Evolutionary conservation across 2,113 vertebrate genomes (phyloP).

Genomic region (Hypomesus transpacificus): DNA sequence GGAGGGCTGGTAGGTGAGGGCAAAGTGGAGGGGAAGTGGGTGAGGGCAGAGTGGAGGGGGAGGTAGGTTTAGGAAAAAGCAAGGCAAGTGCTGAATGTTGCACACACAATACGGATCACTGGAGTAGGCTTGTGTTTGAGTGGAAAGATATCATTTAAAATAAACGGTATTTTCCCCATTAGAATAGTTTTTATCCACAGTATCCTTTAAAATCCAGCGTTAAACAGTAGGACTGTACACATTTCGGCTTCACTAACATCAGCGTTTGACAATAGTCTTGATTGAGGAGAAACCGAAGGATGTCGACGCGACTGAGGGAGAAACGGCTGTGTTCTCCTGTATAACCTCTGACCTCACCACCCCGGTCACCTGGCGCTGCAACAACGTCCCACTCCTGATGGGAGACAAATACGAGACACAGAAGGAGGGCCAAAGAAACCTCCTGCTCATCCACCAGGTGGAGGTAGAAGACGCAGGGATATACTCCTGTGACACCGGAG

Average conservation of each 20-base stretch:
- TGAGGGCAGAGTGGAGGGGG: background rate
- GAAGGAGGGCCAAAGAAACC: constrained; percentile 65
- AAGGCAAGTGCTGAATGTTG: too few species aligned
- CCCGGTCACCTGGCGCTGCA: constrained; percentile 78
- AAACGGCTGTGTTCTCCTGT: constrained; percentile 75
- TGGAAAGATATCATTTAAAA: too few species aligned
- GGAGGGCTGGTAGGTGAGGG: background rate
- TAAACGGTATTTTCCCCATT: too few species aligned
- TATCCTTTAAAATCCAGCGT: too few species aligned
- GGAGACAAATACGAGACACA: constrained; percentile 80
- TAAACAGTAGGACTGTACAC: too few species aligned
- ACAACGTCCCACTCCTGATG: constrained; percentile 66
- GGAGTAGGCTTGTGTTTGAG: too few species aligned
- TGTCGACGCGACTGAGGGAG: constrained; percentile 57
- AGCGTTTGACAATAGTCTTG: constrained; percentile 48
- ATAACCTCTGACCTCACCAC: constrained; percentile 67
- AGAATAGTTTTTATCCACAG: too few species aligned
- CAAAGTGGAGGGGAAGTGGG: background rate
- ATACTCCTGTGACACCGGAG: constrained; percentile 81
- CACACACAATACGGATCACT: too few species aligned
- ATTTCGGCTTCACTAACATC: too few species aligned
- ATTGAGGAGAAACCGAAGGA: constrained; percentile 67
- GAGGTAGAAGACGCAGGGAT: constrained; percentile 78
- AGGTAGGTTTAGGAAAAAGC: background rate
- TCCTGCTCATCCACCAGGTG: constrained; percentile 74